Evolutionary conservation across 2,113 vertebrate genomes (phyloP).

Genomic region (Spilogale gracilis): DNA sequence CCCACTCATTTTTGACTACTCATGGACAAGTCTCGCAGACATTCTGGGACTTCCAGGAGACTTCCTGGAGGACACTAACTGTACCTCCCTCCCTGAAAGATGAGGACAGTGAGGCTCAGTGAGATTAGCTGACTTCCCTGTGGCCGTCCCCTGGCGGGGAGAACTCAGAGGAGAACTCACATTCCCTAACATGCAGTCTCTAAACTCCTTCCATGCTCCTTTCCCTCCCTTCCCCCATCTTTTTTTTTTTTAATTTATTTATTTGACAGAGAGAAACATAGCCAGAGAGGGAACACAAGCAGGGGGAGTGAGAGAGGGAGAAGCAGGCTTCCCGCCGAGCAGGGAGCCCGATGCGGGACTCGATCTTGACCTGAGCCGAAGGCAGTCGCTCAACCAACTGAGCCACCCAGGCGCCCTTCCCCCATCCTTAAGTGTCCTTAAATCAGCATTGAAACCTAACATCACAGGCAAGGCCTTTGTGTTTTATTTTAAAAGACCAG

Average conservation of each 20-base stretch:
- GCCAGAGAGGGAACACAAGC: too few species aligned
- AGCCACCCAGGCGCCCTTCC: too few species aligned
- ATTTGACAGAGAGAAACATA: too few species aligned
- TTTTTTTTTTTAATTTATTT: too few species aligned
- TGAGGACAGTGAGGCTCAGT: not conserved
- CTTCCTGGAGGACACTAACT: not conserved
- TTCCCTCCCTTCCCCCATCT: not conserved
- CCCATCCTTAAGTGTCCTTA: not conserved
- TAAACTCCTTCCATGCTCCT: not conserved
- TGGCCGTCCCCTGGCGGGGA: not conserved
- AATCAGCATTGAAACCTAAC: not conserved
- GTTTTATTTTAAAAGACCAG: conserved; percentile 42
- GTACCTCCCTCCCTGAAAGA: not conserved
- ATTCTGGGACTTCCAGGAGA: not conserved
- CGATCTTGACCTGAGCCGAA: too few species aligned
- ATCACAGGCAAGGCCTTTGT: not conserved
- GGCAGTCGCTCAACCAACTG: too few species aligned
- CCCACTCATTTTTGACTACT: not conserved
- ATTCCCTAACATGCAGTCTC: not conserved
- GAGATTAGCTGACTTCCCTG: not conserved
- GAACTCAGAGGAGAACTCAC: not conserved
- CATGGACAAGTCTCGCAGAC: not conserved
- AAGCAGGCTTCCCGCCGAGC: too few species aligned
- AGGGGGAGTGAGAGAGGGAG: too few species aligned
- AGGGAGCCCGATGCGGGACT: too few species aligned